A percentile compares a stretch with the other conserved stretches of the same genome.
These are phyloP conservation scores for Amphiprion ocellaris DNA, from an alignment of 2,113 vertebrate genomes.

Conservation along the genomic window DNA sequence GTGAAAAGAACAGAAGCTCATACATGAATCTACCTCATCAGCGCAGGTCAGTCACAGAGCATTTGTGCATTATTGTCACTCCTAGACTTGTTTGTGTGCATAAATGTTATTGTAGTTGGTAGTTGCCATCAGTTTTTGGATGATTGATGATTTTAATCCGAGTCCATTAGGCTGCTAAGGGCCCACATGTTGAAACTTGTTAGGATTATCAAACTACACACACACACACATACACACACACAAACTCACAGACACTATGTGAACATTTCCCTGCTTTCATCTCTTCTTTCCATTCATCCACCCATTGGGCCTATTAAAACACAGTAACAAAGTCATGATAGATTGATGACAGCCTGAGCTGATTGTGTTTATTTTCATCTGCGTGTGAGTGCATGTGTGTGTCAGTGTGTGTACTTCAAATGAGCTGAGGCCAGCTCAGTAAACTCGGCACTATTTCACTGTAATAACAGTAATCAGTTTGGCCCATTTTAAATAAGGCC, in stretches of 20 bases:
- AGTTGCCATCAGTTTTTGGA: slow-evolving; percentile 44
- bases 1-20: neutral
- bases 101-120: slow-evolving; percentile 53
- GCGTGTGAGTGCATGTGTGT: slow-evolving; percentile 15
- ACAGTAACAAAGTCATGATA: slow-evolving; percentile 48
- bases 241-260: slow-evolving; percentile 20
- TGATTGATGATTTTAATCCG: slow-evolving; percentile 74
- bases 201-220: slow-evolving; percentile 72
- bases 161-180: slow-evolving; percentile 64
- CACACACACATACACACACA: slow-evolving; percentile 10
- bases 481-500: slow-evolving; percentile 49
- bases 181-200: slow-evolving; percentile 75
- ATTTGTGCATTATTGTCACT: slow-evolving; percentile 32
- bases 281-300: slow-evolving; percentile 42
- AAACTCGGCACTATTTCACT: slow-evolving; percentile 42
- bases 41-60: slow-evolving; percentile 11
- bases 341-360: slow-evolving; percentile 50
- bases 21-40: neutral
- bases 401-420: slow-evolving; percentile 30
- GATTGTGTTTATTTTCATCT: slow-evolving; percentile 60
- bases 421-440: slow-evolving; percentile 29
- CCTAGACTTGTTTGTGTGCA: slow-evolving; percentile 18
- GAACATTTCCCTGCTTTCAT: slow-evolving; percentile 48
- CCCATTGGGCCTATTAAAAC: slow-evolving; percentile 41
- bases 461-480: slow-evolving; percentile 63